Base-by-base conservation (phyloP, 2,797 vertebrate species). In the Potorous gilbertii region DNA sequence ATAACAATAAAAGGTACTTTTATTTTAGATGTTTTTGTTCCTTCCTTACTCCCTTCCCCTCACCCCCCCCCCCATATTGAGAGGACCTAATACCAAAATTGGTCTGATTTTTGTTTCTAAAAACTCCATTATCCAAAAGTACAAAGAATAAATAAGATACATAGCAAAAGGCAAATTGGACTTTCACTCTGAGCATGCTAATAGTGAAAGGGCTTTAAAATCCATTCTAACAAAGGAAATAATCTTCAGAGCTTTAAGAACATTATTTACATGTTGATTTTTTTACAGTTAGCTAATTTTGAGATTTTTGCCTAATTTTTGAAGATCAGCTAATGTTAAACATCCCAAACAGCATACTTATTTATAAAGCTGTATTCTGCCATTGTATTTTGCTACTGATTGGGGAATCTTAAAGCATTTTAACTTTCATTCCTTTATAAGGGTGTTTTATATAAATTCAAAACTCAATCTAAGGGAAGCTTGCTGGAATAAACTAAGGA, bases 331-430 rank as follows among this genome's bases (percentile, higher is more conserved):
- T 93, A 56, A 89, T 31, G 29, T 56, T 93, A 95, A 96, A 96
- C 91, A 97, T 95, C 91, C 92, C 94, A 81, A 97, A 94, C 34
- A 91, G 50, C 54, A 95, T 54, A 96, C 96, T 96, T 96, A 95
- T 93, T 97, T 97, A 93, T 96, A 94, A 96, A 96, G 96, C 96
- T 95, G 92, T 97, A 94, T 94, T 96, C 94, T 97, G 95, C 96
- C 46, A 98, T 97, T 98, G 96, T 96, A 98, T 96, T 96, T 2
- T 98, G 94, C 96, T 98, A 95, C 92, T 96, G 91, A 96, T 97
- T 96, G 97, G 95, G 95, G 97, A 96, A 96, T 97, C 95, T 97
- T 96, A 95, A 34, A 94, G 95, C 96, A 98, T 98, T 98, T 98
- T 97, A 96, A 98, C 90, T 96, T 98, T 95, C 97, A 95, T 91